These are phyloP conservation scores for Sclerodermus sp. DNA, from an alignment of 2,888 invertebrate species.

Conservation along the genomic window DNA sequence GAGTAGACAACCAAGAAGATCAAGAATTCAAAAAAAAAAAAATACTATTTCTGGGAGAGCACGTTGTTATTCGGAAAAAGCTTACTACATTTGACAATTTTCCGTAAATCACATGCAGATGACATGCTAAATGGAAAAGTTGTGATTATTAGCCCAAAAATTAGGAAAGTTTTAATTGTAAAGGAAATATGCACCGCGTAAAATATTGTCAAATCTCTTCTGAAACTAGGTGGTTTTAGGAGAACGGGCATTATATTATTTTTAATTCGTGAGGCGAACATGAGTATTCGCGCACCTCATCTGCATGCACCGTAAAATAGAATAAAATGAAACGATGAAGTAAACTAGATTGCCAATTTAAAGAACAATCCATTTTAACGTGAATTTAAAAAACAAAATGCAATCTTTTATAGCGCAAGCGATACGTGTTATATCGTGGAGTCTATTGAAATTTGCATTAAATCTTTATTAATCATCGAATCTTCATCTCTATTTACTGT, in stretches of 20 bases:
- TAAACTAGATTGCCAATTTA: too few species aligned
- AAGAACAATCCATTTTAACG: too few species aligned
- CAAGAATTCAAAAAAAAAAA: slow-evolving; percentile 29
- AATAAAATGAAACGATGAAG: not conserved
- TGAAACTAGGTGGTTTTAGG: not conserved
- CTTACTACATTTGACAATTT: slow-evolving; percentile 9
- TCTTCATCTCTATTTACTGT: not conserved
- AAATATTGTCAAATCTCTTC: not conserved
- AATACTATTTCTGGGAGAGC: slow-evolving; percentile 17
- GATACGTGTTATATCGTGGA: too few species aligned
- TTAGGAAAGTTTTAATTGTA: not conserved
- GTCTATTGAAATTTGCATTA: too few species aligned
- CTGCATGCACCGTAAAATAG: not conserved
- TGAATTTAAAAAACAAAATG: too few species aligned
- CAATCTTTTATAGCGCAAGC: too few species aligned
- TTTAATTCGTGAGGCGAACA: not conserved
- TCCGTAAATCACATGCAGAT: slow-evolving; percentile 19
- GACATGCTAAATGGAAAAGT: slow-evolving; percentile 4
- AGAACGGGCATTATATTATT: not conserved
- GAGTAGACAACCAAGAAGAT: slow-evolving; percentile 28
- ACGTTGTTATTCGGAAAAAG: slow-evolving; percentile 9
- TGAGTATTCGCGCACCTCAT: not conserved
- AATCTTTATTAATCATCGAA: too few species aligned
- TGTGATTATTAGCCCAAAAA: slow-evolving; percentile 12
- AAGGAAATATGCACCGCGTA: not conserved